Evolutionary conservation across 2,888 invertebrate genomes (phyloP).

Genomic region (Cyaniris semiargus): DNA sequence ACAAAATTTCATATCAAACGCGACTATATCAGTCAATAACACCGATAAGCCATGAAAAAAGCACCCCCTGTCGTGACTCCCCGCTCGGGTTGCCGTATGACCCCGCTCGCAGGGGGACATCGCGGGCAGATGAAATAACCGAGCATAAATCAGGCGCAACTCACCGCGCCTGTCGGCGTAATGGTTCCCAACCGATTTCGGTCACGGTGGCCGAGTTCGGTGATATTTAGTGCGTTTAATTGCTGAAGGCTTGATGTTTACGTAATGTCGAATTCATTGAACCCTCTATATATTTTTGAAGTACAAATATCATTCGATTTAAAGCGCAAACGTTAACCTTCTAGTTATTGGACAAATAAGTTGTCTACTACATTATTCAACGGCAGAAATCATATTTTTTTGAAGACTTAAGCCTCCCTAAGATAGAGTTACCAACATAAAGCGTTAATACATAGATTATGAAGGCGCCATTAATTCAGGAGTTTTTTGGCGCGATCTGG

Average conservation of each 20-base stretch:
- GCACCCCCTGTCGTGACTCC: conserved; percentile 31
- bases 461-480: not conserved
- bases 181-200: conserved; percentile 5
- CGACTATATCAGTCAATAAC: not conserved
- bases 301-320: not conserved
- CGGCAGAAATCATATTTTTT: too few species aligned
- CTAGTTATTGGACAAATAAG: not conserved
- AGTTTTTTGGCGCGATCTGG: conserved; percentile 15
- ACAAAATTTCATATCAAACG: not conserved
- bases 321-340: too few species aligned
- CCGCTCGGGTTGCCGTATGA: conserved; percentile 35
- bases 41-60: conserved; percentile 32
- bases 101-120: conserved; percentile 46
- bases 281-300: not conserved
- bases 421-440: not conserved
- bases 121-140: conserved; percentile 66
- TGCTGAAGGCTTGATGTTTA: not conserved
- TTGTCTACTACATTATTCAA: too few species aligned
- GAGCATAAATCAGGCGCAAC: conserved; percentile 65
- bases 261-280: not conserved
- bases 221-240: not conserved
- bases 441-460: not conserved
- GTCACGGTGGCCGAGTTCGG: not conserved
- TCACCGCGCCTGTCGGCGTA: conserved; percentile 48
- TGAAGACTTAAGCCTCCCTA: not conserved